A percentile compares a stretch with the other conserved stretches of the same genome.
These are phyloP conservation scores for Anguilla megastoma DNA, from an alignment of 2,797 vertebrate species.

Conservation along the genomic window DNA sequence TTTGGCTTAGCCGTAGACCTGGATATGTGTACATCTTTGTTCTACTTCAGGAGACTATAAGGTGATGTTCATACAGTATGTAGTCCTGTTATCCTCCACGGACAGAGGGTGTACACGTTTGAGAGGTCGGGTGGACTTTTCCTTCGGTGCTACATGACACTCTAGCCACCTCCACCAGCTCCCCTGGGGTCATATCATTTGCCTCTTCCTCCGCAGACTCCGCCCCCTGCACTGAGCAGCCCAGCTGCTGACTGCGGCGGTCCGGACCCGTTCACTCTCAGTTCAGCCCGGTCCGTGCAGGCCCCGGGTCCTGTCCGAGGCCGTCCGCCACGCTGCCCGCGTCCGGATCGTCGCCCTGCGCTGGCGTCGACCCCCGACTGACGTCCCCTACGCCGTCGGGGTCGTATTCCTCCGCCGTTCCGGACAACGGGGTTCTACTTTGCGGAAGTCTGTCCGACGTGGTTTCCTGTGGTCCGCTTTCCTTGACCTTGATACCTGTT, in stretches of 20 bases:
- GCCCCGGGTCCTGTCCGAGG: not conserved
- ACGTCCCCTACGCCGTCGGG: not conserved
- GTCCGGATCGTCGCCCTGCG: not conserved
- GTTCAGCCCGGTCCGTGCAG: not conserved
- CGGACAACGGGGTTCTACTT: not conserved
- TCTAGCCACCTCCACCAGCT: conserved; percentile 46
- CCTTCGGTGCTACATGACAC: conserved; percentile 56
- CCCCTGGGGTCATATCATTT: conserved; percentile 34
- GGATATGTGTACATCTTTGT: conserved; percentile 52
- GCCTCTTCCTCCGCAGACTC: not conserved
- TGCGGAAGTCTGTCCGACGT: not conserved
- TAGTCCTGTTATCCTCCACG: conserved; percentile 41
- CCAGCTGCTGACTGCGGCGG: not conserved
- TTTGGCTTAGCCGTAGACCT: conserved; percentile 23
- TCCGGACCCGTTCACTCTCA: not conserved
- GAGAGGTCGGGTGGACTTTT: conserved; percentile 20
- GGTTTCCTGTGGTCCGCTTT: no score
- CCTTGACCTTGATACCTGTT: not conserved
- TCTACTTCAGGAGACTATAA: conserved; percentile 41
- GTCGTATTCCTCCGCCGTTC: not conserved
- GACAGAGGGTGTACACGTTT: conserved; percentile 57
- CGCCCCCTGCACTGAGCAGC: not conserved
- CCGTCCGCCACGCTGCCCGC: not conserved
- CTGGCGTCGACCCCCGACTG: not conserved
- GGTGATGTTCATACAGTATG: conserved; percentile 9